These are phyloP conservation scores for Rhynchopsitta pachyrhyncha DNA, from an alignment of 2,113 vertebrate genomes.

Conservation along the genomic window DNA sequence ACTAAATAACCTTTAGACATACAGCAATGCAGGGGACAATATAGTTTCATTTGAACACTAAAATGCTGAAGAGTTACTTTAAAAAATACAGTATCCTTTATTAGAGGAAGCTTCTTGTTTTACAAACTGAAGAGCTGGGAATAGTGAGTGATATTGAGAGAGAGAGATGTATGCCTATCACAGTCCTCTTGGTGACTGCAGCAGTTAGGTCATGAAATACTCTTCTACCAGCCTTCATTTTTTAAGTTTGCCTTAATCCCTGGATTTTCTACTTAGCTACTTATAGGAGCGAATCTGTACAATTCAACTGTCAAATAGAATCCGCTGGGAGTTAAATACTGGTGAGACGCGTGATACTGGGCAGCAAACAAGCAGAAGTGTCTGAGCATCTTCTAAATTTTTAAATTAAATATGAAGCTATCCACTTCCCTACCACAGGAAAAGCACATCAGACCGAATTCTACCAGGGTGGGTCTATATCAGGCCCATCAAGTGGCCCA, in stretches of 20 bases:
- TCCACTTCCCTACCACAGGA: neutral
- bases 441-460: neutral
- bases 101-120: neutral
- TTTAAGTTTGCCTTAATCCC: neutral
- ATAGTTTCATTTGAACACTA: neutral
- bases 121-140: neutral
- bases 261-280: constrained; percentile 1
- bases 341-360: neutral
- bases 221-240: neutral
- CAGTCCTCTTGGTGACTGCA: neutral
- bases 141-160: neutral
- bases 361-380: neutral
- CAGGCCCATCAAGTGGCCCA: neutral
- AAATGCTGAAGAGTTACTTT: neutral
- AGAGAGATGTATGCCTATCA: neutral
- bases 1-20: neutral
- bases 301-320: neutral
- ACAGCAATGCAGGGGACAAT: neutral
- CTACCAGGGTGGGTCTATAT: neutral
- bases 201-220: neutral
- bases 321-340: neutral
- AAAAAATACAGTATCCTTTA: neutral
- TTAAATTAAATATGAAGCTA: neutral
- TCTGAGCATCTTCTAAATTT: neutral
- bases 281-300: neutral